Base-by-base conservation (phyloP, 2,113 vertebrate species). In the Gallinago jamesoni region DNA sequence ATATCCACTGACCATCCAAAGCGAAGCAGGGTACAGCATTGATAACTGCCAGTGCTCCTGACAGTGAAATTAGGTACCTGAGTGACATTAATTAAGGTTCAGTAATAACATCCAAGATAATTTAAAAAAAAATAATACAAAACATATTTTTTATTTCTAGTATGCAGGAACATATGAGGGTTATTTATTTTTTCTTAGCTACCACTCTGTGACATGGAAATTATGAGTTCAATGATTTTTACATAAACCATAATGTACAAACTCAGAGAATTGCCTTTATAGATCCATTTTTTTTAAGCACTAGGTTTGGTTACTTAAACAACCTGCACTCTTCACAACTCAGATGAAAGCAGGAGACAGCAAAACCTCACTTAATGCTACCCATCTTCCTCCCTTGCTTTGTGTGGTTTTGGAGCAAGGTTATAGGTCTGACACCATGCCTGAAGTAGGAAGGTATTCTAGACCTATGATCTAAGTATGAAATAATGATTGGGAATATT, bases 1-100 rank as follows among this genome's bases (percentile, higher is more conserved):
- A 98, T 98, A 99, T 99, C 99, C 99, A 99, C 94, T 99, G 99
- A 23, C 99, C 99, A 59, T 99, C 99, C 91, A 99, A 98, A 41
- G 99, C 99, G 2, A 99, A 99, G 96, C 99, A 99, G 16, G 99
- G 99, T 41, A 99, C 99, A 2, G 99, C 99, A 95, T 99, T 99
- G 68, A 99, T 99, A 60, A 99, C 99, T 14, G 99, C 99, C 83
- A 99, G 94, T 10, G 99, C 99, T 47, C 99, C 99, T 2, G 99
- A 99, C 3, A 99, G 98, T 47, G 99, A 99, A 84, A 99, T 98
- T 66, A 99, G 95, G 31, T 99, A 99, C 95, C 99, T 99, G 97
- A 77, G 93, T 87, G 74, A 87, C 57, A 82, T 72, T 14, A 81
- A 95, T 98, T 97, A 98, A 98, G 97, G 96, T 84, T 24, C 47